Evolutionary conservation across 1,140 invertebrate species (phyloP), one percentile per base, ranked within the genome.

Genomic region (Probaryconus sp.): DNA sequence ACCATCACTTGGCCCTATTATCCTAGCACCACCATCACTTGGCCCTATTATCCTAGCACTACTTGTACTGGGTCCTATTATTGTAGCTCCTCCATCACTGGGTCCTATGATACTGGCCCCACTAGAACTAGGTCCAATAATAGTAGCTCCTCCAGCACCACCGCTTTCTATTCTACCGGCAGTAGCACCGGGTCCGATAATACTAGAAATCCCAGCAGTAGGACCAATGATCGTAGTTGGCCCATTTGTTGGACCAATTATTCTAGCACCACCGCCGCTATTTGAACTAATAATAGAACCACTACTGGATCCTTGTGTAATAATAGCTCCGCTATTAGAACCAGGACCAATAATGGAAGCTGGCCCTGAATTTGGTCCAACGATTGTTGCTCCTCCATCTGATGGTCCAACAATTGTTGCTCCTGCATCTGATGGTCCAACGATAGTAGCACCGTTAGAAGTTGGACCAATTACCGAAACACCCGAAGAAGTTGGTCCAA

Each of bases 261-360:
- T 79, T 2, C 43, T 76, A 1, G 67, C 67, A 0, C 33, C n/a
- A n/a, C n/a, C n/a, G n/a, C n/a, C n/a, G n/a, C n/a, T n/a, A n/a
- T n/a, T n/a, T n/a, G n/a, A n/a, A n/a, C n/a, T n/a, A n/a, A n/a
- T n/a, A n/a, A n/a, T n/a, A n/a, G n/a, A n/a, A n/a, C n/a, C n/a
- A n/a, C n/a, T n/a, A n/a, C n/a, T n/a, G n/a, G n/a, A n/a, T n/a
- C n/a, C n/a, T n/a, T n/a, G n/a, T n/a, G n/a, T n/a, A n/a, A n/a
- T n/a, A n/a, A n/a, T n/a, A n/a, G n/a, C n/a, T n/a, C n/a, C n/a
- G n/a, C n/a, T n/a, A n/a, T n/a, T n/a, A n/a, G 61, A 42, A 51
- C 45, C 37, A n/a, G 77, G 75, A 60, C 79, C 79, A 14, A 81
- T 10, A 1, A 83, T 53, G 0, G 76, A 64, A 0, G 72, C 74